Base-by-base conservation (phyloP, 2,113 vertebrate species). In the Myiopsitta monachus region DNA sequence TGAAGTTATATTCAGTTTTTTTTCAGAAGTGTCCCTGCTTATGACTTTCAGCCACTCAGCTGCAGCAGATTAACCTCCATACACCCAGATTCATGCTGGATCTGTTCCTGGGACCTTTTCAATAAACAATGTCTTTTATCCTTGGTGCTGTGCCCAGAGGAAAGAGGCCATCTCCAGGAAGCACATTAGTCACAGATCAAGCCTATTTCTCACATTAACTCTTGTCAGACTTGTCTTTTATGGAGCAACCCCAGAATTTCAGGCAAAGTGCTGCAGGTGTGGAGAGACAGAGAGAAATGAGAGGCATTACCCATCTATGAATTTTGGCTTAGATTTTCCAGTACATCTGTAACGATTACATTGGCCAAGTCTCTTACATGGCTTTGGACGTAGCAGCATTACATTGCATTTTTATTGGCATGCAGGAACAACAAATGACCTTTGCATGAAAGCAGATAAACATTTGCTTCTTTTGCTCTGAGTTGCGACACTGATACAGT, bases 51-150 rank as follows among this genome's bases (percentile, higher is more conserved):
- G 28, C 55, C 49, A 79, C 64, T 75, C 91, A 97, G 70, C 94
- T 95, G 87, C 66, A 94, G 21, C 31, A 88, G 24, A 12, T 95
- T 91, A 93, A 93, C 88, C 83, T 96, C 75, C 75, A 94, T 49
- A 88, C 31, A 80, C 39, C 57, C 38, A 90, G 64, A 91, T 77
- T 76, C 12, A 4, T 52, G 49, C 54, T 87, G 73, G 61, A 44
- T 68, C 75, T 62, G 16, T 87, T 94, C 44, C 16, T 52, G 70
- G n/a, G 89, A 80, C 61, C 54, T 88, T 91, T 90, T 52, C 11
- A 77, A 36, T 66, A 21, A 13, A 73, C 49, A 80, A 18, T 66
- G 55, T 63, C 43, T 84, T 90, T 88, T 68, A 74, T 81, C 36
- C 49, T 90, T 91, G 95, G 78, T 88, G 41, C 54, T 17, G 7